Evolutionary conservation across 2,888 invertebrate genomes (phyloP).

Genomic region (Anagyrus pseudococci): DNA sequence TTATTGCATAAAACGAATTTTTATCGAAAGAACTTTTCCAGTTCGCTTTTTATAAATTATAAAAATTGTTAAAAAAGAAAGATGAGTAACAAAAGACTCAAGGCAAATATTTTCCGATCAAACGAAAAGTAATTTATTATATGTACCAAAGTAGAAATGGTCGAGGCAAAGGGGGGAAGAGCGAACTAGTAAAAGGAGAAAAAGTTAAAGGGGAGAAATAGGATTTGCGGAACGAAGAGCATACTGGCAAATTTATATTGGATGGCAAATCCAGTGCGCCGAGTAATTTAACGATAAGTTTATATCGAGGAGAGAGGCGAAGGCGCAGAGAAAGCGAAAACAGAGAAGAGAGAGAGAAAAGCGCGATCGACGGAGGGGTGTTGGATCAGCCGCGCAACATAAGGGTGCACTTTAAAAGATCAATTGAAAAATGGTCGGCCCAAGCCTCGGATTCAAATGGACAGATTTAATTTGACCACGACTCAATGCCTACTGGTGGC

Average conservation of each 20-base stretch:
- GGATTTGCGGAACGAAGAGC: conserved; percentile 18
- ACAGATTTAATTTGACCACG: conserved; percentile 35
- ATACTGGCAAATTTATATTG: conserved; percentile 29
- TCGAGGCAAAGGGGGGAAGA: not conserved
- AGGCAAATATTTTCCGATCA: not conserved
- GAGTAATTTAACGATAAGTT: conserved; percentile 38
- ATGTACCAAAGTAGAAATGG: no score
- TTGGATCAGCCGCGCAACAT: conserved; percentile 18
- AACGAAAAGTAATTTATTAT: not conserved
- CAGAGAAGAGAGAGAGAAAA: not conserved
- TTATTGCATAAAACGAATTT: no score
- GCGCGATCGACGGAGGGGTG: not conserved
- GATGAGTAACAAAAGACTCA: no score
- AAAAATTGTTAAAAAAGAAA: no score
- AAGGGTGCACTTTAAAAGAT: conserved; percentile 39
- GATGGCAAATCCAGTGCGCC: conserved; percentile 24
- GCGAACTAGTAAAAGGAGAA: not conserved
- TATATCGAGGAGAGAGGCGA: conserved; percentile 3
- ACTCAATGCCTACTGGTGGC: conserved; percentile 11
- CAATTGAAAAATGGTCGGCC: conserved; percentile 36
- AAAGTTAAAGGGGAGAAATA: conserved; percentile 10
- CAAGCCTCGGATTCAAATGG: conserved; percentile 9
- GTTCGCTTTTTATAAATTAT: no score
- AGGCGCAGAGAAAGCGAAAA: conserved; percentile 1
- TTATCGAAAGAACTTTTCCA: no score